Conservation (phyloP, 2,888 invertebrate species). For the Papilio elwesi region DNA sequence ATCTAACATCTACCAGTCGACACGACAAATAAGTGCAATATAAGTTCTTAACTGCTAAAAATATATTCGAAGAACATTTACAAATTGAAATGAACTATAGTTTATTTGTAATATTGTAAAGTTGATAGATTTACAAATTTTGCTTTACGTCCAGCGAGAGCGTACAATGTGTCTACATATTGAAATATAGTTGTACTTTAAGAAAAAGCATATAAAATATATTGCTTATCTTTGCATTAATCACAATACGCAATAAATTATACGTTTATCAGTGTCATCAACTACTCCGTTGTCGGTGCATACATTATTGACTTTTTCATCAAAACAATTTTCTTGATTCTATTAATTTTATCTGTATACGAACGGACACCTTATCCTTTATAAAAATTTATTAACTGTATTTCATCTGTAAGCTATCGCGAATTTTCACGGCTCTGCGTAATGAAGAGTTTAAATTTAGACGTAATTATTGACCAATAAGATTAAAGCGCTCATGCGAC, state of each 20-base stretch:
- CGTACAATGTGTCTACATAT: conserved; percentile 34
- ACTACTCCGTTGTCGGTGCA: conserved; percentile 58
- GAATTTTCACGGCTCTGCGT: conserved; percentile 80
- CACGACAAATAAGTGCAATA: not conserved
- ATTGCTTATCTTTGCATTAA: conserved; percentile 47
- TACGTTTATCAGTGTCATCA: conserved; percentile 55
- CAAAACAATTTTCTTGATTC: conserved; percentile 57
- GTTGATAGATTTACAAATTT: conserved; percentile 34
- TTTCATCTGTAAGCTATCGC: conserved; percentile 78
- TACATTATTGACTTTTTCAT: conserved; percentile 57
- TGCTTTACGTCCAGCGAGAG: conserved; percentile 33
- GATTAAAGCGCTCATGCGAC: conserved; percentile 81
- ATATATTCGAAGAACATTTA: conserved; percentile 22
- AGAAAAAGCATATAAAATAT: conserved; percentile 45
- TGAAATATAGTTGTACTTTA: conserved; percentile 41
- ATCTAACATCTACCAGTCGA: too few species aligned
- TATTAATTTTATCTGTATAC: conserved; percentile 59
- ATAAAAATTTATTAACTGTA: conserved; percentile 80
- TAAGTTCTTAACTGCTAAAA: not conserved
- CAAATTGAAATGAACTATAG: conserved; percentile 5
- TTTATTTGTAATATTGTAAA: conserved; percentile 39
- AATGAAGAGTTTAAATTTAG: conserved; percentile 85
- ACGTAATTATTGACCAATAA: conserved; percentile 84
- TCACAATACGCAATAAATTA: conserved; percentile 53
- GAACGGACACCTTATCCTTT: conserved; percentile 61